Evolutionary conservation across 37 sponge, comb jelly and placozoan species (phyloP).

Genomic region (Geodia barretti): DNA sequence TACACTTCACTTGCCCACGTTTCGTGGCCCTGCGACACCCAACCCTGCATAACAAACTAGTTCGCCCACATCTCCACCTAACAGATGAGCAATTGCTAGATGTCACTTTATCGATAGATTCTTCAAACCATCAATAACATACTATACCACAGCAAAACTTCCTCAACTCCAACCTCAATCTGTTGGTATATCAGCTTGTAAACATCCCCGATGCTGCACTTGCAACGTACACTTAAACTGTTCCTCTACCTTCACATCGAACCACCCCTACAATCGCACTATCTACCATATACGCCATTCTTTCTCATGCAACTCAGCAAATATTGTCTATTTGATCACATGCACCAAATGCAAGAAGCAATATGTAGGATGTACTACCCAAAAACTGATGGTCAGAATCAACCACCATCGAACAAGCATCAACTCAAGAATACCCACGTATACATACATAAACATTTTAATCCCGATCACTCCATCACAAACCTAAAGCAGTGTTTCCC

Average conservation of each 20-base stretch:
- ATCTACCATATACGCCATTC: conserved; percentile 9
- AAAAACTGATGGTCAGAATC: conserved; percentile 4
- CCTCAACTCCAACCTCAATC: neutral
- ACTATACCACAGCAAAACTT: too few species aligned
- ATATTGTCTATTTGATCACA: conserved; percentile 35
- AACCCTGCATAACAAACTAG: neutral
- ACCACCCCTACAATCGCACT: neutral
- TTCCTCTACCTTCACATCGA: neutral
- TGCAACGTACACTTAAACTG: conserved; percentile 23
- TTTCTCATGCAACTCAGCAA: conserved; percentile 16
- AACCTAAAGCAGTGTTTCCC: too few species aligned
- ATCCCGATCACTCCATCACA: conserved; percentile 17
- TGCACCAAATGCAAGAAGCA: conserved; percentile 43
- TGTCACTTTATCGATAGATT: neutral
- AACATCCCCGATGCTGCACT: conserved; percentile 24
- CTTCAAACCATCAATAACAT: too few species aligned
- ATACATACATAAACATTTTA: conserved; percentile 28
- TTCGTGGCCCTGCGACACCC: conserved; percentile 5
- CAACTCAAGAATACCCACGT: neutral
- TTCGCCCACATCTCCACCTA: neutral
- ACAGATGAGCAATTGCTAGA: conserved; percentile 24
- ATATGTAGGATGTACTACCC: conserved; percentile 30
- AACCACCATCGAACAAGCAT: conserved; percentile 35
- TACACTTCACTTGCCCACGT: neutral
- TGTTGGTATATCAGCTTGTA: neutral